Evolutionary conservation across 2,797 vertebrate genomes (phyloP).

Genomic region (Microctenopoma lineatum): DNA sequence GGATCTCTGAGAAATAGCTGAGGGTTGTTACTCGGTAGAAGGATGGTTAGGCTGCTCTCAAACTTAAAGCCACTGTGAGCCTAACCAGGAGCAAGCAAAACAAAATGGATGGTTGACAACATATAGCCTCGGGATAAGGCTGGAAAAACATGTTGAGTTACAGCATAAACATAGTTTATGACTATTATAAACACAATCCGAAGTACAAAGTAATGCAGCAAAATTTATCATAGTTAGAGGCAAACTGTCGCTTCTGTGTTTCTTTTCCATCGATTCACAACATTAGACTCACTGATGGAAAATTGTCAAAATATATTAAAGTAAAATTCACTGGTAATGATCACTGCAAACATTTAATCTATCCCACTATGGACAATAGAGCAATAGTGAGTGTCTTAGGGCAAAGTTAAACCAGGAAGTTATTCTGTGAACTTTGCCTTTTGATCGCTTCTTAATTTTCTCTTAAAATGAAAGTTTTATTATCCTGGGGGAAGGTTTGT

Average conservation of each 20-base stretch:
- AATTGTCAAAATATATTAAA: conserved; percentile 1
- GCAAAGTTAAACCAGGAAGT: conserved; percentile 13
- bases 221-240: background rate
- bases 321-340: background rate
- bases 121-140: conserved; percentile 12
- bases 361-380: too few relatives aligned
- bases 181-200: background rate
- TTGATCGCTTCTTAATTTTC: background rate
- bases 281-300: background rate
- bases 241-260: background rate
- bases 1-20: conserved; percentile 1
- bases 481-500: background rate
- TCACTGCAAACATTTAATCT: background rate
- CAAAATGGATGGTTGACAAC: conserved; percentile 17
- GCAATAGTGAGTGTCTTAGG: background rate
- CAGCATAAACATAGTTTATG: background rate
- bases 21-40: conserved; percentile 7
- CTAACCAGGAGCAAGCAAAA: background rate
- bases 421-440: too few relatives aligned
- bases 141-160: conserved; percentile 4
- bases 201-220: background rate
- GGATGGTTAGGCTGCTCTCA: conserved; percentile 1
- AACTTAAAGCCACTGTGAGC: conserved; percentile 1
- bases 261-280: background rate
- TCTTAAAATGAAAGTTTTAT: background rate